Base-by-base conservation (phyloP, 2,113 vertebrate species). In the Mobula birostris region DNA sequence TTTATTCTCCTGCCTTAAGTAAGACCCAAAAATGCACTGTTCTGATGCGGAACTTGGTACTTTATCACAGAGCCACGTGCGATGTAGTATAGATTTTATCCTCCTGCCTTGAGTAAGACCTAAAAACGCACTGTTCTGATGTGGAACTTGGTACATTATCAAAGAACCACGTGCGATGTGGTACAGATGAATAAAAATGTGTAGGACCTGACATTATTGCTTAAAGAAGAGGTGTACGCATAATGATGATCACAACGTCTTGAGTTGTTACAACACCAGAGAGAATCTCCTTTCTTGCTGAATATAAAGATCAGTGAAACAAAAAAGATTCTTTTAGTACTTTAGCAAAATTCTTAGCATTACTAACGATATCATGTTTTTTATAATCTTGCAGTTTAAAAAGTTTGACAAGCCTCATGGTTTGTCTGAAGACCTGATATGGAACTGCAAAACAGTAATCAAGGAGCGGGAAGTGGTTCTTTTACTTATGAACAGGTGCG, bases 401-500 rank as follows among this genome's bases (percentile, higher is more conserved):
- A 76, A 94, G 27, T 97, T 98, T 56, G 94, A 96, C 0, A 97
- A 96, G 94, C 96, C 96, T 1, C 96, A 97, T 94, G 98, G 98
- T 12, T 96, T 99, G 82, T 98, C 98, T 1, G 97, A 98, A 95
- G 96, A 97, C 63, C 96, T 99, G 82, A 95, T 99, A 94, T 95
- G 97, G 95, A 97, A 98, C 94, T 99, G 98, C 96, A 98, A 96
- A 96, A 97, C 96, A 12, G 96, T 99, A 94, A 97, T 99, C 94
- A 98, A 97, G 95, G 98, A 99, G 95, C 96, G 98, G 21, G 97
- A 97, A 2, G 98, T 99, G n/a, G 97, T 99, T 94, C 95, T 97
- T 94, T 97, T 96, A 29, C 98, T 99, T 66, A 99, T 99, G 99
- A 97, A 97, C 95, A 98, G 98, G 96, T 99, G 99, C 95, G 97